Conservation (phyloP, 2,113 vertebrate species). For the Bubo scandiacus region DNA sequence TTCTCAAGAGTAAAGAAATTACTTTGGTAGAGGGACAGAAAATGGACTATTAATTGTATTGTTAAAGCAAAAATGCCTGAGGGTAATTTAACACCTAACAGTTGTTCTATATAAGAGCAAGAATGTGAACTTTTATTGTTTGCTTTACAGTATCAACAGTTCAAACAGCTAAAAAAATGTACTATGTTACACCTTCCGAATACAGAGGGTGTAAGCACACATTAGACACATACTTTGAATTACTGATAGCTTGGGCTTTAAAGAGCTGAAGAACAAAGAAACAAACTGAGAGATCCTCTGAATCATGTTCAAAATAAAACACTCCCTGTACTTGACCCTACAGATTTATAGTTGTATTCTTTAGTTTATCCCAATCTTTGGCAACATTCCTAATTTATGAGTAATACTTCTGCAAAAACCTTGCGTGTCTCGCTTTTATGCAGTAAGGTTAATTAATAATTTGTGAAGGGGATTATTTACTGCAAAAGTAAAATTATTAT, state of each 20-base stretch:
- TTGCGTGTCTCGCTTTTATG: background rate
- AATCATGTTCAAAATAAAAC: conserved; percentile 36
- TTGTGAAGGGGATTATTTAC: conserved; percentile 7
- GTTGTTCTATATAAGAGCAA: background rate
- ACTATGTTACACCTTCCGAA: background rate
- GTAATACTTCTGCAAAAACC: background rate
- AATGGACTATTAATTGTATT: background rate
- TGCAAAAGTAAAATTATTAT: background rate
- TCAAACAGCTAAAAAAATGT: conserved; percentile 17
- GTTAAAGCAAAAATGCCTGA: background rate
- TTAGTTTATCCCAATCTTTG: conserved; percentile 12
- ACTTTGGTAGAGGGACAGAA: background rate
- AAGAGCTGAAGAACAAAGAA: conserved; percentile 21
- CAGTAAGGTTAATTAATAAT: conserved; percentile 5
- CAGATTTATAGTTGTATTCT: conserved; percentile 3
- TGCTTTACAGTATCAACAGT: background rate
- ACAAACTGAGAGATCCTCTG: background rate
- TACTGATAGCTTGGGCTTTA: background rate
- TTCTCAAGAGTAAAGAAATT: background rate
- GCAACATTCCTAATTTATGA: conserved; percentile 13
- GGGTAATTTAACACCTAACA: background rate
- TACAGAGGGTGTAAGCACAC: background rate
- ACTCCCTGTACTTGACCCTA: conserved; percentile 12
- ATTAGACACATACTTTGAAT: conserved; percentile 30
- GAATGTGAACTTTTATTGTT: conserved; percentile 15